Evolutionary conservation across 2,888 invertebrate genomes (phyloP).

Genomic region (Oscheius sp.): DNA sequence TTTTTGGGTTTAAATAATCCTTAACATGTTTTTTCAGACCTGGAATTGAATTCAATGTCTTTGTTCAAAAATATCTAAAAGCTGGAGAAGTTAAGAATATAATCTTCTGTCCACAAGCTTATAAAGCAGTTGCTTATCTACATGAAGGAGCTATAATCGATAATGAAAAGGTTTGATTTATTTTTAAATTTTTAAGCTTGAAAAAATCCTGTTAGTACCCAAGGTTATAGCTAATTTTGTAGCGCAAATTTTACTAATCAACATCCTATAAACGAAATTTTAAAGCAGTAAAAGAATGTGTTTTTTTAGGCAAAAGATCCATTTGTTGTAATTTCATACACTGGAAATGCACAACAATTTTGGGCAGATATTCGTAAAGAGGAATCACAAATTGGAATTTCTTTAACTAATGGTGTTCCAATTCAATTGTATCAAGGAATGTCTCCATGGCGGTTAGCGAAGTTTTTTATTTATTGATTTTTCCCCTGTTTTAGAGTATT

Average conservation of each 20-base stretch:
- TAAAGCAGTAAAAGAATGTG: too few relatives aligned
- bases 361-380: constrained; percentile 59
- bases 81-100: constrained; percentile 57
- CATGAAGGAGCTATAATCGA: constrained; percentile 59
- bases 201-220: too few relatives aligned
- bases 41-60: constrained; percentile 49
- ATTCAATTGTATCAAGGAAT: constrained; percentile 55
- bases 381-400: constrained; percentile 55
- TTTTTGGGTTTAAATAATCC: not conserved
- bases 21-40: constrained; percentile 37
- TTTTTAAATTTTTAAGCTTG: not conserved
- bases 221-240: too few relatives aligned
- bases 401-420: constrained; percentile 52
- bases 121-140: constrained; percentile 54
- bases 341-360: constrained; percentile 53
- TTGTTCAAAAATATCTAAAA: constrained; percentile 52
- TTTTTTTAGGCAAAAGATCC: constrained; percentile 19
- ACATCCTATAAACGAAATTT: too few relatives aligned
- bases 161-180: constrained; percentile 35
- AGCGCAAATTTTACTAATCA: too few relatives aligned
- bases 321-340: constrained; percentile 47
- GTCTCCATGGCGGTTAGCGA: constrained; percentile 35
- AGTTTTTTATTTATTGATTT: constrained; percentile 7
- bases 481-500: constrained; percentile 47
- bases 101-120: constrained; percentile 48